Evolutionary conservation across 1,140 invertebrate species (phyloP), one percentile per base, ranked within the genome.

Genomic region (Drosophila ohnishii): DNA sequence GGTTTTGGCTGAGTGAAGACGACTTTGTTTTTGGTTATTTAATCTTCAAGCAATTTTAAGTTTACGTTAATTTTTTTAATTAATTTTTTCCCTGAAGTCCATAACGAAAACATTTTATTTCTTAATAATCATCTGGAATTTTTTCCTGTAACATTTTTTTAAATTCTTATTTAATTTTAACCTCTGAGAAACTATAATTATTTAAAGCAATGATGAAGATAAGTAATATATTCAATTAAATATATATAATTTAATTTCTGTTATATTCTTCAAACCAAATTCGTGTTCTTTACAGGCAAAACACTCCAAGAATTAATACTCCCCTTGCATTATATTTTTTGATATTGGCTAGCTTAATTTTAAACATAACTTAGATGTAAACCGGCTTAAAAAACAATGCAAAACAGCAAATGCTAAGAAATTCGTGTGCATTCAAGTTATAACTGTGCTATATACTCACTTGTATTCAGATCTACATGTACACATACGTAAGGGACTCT

Each of bases 371-470:
- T 32, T 75, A 74, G 60, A 56, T 56, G 51, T 75, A 76, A 69
- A 70, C 53, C 57, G 60, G 80, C 80, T 83, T 83, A 32, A 75
- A 47, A 75, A 51, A 51, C 22, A 53, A 42, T 42, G 47, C 51
- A 69, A 14, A 45, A 55, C 35, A 57, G 42, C 56, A 78, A 75
- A 57, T 56, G 66, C 65, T 70, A 64, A 44, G 25, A 35, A 77
- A 77, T 72, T 58, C 63, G 57, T 75, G 73, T 82, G 67, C 71
- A 73, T 88, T 88, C 56, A 60, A 81, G 42, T 66, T 85, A 71
- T 82, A 85, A 65, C 75, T 86, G 78, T 86, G 81, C 81, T 85
- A 85, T 85, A 71, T 81, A 86, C 83, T 87, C 82, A 76, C 69
- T 73, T 79, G 69, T 86, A 78, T 81, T 65, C 78, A 74, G 53